Evolutionary conservation across 1,140 invertebrate genomes (phyloP).

Genomic region (Rhyacophila brunnea): DNA sequence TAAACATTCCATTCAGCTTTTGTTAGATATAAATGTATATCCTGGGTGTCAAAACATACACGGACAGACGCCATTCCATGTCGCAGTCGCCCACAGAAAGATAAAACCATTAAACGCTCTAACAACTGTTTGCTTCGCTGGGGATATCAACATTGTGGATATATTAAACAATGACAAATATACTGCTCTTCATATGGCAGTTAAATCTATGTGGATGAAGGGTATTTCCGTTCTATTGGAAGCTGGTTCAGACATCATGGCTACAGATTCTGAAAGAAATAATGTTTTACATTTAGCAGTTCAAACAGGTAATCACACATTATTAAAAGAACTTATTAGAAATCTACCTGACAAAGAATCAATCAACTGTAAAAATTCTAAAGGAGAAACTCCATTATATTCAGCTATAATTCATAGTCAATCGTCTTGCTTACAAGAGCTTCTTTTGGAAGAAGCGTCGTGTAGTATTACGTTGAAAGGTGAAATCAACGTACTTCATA

Average conservation of each 20-base stretch:
- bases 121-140: not conserved
- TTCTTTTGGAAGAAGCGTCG: constrained; percentile 50
- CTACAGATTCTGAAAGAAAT: constrained; percentile 59
- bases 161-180: constrained; percentile 46
- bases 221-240: constrained; percentile 65
- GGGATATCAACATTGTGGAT: constrained; percentile 38
- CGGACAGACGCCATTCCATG: constrained; percentile 61
- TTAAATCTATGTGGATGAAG: constrained; percentile 48
- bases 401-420: constrained; percentile 51
- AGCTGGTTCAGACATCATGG: constrained; percentile 66
- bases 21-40: constrained; percentile 54
- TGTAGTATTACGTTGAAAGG: constrained; percentile 43
- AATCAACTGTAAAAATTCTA: constrained; percentile 47
- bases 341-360: constrained; percentile 53
- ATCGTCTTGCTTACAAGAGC: constrained; percentile 46
- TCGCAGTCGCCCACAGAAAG: constrained; percentile 48
- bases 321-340: constrained; percentile 59
- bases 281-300: constrained; percentile 60
- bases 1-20: constrained; percentile 52
- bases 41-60: constrained; percentile 55
- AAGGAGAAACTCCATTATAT: constrained; percentile 55
- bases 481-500: constrained; percentile 45
- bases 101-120: constrained; percentile 2
- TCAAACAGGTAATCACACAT: constrained; percentile 57
- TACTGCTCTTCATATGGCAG: constrained; percentile 48